These are phyloP conservation scores for Triplophysa bombifrons DNA, from an alignment of 2,797 vertebrate species.

Conservation along the genomic window DNA sequence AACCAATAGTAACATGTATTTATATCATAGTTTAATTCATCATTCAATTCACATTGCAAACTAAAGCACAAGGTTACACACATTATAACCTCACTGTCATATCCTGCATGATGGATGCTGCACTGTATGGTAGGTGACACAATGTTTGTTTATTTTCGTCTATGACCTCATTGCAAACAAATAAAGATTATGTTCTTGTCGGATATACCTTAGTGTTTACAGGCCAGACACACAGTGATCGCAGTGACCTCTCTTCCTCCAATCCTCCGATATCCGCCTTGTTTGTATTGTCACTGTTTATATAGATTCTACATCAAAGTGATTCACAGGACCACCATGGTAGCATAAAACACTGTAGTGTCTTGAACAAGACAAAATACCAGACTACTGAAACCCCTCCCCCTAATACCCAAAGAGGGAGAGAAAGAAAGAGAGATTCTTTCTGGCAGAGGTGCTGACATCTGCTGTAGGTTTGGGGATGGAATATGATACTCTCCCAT, in stretches of 20 bases:
- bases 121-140: slow-evolving; percentile 9
- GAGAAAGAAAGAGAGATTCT: slow-evolving; percentile 63
- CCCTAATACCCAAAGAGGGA: slow-evolving; percentile 55
- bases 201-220: slow-evolving; percentile 7
- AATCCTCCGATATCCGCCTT: slow-evolving; percentile 64
- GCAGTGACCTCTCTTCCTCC: slow-evolving; percentile 59
- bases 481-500: slow-evolving; percentile 80
- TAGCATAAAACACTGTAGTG: slow-evolving; percentile 68
- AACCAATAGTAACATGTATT: background rate
- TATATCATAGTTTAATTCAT: background rate
- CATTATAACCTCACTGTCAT: background rate
- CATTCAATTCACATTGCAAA: background rate
- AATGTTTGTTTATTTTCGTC: slow-evolving; percentile 22
- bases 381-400: slow-evolving; percentile 61
- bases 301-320: slow-evolving; percentile 70
- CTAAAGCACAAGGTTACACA: background rate
- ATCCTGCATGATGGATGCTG: background rate
- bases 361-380: slow-evolving; percentile 74
- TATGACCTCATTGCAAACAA: slow-evolving; percentile 27
- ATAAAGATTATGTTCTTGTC: slow-evolving; percentile 1
- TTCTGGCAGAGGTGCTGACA: slow-evolving; percentile 79
- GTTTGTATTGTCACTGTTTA: slow-evolving; percentile 78
- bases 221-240: slow-evolving; percentile 32
- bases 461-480: slow-evolving; percentile 78
- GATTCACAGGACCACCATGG: slow-evolving; percentile 76